These are phyloP conservation scores for Lasioglossum calceatum DNA, from an alignment of 2,888 invertebrate genomes.

Conservation along the genomic window DNA sequence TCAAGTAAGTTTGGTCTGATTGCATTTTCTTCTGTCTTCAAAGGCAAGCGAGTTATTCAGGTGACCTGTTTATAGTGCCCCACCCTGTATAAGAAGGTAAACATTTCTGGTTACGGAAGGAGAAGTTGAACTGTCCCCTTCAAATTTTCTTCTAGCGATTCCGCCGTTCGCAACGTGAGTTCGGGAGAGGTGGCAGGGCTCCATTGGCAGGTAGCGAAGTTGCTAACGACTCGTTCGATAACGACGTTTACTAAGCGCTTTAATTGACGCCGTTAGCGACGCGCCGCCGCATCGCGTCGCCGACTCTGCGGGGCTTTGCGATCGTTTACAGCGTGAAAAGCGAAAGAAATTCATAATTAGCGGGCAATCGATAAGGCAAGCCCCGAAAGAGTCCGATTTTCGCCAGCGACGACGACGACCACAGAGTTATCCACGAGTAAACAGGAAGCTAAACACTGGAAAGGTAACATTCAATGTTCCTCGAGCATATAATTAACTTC, in stretches of 20 bases:
- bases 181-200: not conserved
- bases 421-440: not conserved
- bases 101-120: too few species aligned
- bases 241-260: conserved; percentile 72
- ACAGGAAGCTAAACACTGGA: not conserved
- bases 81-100: too few species aligned
- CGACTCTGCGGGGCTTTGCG: conserved; percentile 4
- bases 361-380: conserved; percentile 16
- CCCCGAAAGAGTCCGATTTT: not conserved
- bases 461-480: conserved; percentile 1
- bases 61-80: too few species aligned
- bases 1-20: too few species aligned
- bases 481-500: conserved; percentile 9
- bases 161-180: conserved; percentile 42
- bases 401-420: not conserved
- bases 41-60: too few species aligned
- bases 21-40: too few species aligned
- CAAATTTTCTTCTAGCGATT: too few species aligned
- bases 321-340: conserved; percentile 15
- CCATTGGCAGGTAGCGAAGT: conserved; percentile 55
- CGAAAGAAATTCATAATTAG: conserved; percentile 39
- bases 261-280: conserved; percentile 70
- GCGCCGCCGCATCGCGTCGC: conserved; percentile 18
- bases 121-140: too few species aligned
- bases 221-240: conserved; percentile 69